phyloP scores from a whole-genome alignment of 2,113 vertebrate genomes.

The Misgurnus mizolepis region DNA sequence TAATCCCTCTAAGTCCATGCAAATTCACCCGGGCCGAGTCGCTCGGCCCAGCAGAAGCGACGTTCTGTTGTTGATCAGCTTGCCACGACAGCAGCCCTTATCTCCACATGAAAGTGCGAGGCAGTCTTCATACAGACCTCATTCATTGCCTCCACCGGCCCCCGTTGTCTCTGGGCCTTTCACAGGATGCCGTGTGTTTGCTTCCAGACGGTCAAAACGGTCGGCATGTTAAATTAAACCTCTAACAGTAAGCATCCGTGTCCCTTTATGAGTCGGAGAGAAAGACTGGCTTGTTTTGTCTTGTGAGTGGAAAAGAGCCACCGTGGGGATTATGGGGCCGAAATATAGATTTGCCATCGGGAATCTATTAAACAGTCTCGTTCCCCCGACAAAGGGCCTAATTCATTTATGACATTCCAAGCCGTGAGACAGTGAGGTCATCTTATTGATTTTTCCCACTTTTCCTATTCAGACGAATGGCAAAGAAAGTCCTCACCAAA shows the following conservation, averaged over 20 bases:
- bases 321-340: slow-evolving; percentile 52
- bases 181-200: slow-evolving; percentile 53
- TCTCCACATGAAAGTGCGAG: slow-evolving; percentile 63
- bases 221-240: slow-evolving; percentile 54
- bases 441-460: slow-evolving; percentile 66
- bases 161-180: slow-evolving; percentile 54
- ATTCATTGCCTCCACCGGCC: slow-evolving; percentile 35
- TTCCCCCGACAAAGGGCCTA: slow-evolving; percentile 65
- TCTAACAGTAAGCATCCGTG: slow-evolving; percentile 52
- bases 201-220: slow-evolving; percentile 53
- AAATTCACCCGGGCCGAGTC: slow-evolving; percentile 64
- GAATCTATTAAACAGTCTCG: slow-evolving; percentile 59
- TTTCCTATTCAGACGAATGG: slow-evolving; percentile 48
- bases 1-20: slow-evolving; percentile 85
- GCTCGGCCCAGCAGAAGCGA: slow-evolving; percentile 59
- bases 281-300: slow-evolving; percentile 51
- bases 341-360: slow-evolving; percentile 61
- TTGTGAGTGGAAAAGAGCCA: slow-evolving; percentile 41
- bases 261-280: slow-evolving; percentile 42
- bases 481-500: slow-evolving; percentile 13
- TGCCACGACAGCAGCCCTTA: slow-evolving; percentile 72
- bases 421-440: slow-evolving; percentile 69
- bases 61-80: slow-evolving; percentile 50
- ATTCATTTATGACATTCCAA: slow-evolving; percentile 71
- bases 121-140: slow-evolving; percentile 50